Percentiles rank a stretch among this genome's conserved stretches.
Evolutionary conservation across 2,888 invertebrate genomes (phyloP).

Genomic region (Chloroclystis v-ata): DNA sequence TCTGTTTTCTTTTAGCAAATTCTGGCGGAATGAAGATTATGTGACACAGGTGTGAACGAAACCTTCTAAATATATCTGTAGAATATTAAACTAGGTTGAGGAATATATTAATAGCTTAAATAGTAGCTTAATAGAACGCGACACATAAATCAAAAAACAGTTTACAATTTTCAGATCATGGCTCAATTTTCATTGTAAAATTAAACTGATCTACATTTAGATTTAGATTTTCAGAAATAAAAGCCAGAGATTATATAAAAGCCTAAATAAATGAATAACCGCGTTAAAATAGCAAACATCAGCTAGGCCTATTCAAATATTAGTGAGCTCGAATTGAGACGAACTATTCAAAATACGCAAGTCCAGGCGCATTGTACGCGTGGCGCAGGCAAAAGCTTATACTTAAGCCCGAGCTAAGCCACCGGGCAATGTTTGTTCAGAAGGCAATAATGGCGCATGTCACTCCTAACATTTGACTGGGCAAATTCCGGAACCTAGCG

Average conservation of each 20-base stretch:
- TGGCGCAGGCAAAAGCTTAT: constrained; percentile 38
- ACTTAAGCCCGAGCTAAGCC: constrained; percentile 50
- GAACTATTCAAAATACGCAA: constrained; percentile 25
- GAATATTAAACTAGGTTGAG: neutral
- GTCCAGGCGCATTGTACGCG: constrained; percentile 21
- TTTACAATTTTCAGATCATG: neutral
- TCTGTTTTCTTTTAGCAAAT: constrained; percentile 36
- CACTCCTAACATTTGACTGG: constrained; percentile 65
- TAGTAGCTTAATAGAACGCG: neutral
- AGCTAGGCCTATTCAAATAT: neutral
- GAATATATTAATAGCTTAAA: neutral
- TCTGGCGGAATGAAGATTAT: constrained; percentile 23
- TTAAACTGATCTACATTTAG: neutral
- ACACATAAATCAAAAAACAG: neutral
- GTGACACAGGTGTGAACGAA: constrained; percentile 32
- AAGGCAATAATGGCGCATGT: constrained; percentile 70
- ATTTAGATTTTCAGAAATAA: neutral
- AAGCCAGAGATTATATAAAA: neutral
- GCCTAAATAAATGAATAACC: too few relatives aligned
- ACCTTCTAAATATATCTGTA: neutral
- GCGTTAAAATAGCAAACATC: neutral
- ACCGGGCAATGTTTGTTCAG: constrained; percentile 62
- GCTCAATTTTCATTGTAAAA: neutral
- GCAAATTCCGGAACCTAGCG: constrained; percentile 35
- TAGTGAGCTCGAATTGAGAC: constrained; percentile 10